Base-by-base conservation (phyloP, 2,888 invertebrate genomes). In the Andrena chrysosceles region DNA sequence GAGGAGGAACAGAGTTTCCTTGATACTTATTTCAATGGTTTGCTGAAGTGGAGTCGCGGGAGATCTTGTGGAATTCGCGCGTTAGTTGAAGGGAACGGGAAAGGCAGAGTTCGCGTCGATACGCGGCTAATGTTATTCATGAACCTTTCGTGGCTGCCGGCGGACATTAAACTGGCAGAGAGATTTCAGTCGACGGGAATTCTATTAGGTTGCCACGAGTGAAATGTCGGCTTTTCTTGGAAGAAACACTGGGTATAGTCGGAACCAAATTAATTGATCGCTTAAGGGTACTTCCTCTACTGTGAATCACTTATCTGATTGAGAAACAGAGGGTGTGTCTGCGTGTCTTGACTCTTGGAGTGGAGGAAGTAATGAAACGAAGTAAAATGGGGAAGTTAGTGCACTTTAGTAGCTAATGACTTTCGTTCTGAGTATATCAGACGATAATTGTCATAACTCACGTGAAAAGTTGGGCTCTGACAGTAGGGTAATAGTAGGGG, bases 111-210 rank as follows among this genome's bases (percentile, higher is more conserved):
- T 52, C 35, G 59, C 66, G 52, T 79, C 52, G 77, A 80, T 70
- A 49, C 31, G 49, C 54, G 20, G 29, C 23, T 83, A 81, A 83
- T 83, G 54, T 81, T 77, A 81, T 83, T 77, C 73, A 81, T 74
- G 77, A 83, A 60, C 62, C 77, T 74, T 74, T 81, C 74, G 70
- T 49, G 56, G 54, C 16, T 81, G 73, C 73, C 69, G 77, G 67
- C 33, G 63, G 63, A 66, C 77, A 74, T 74, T 77, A 70, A 81
- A 56, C 26, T 63, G 31, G 26, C 23, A 60, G 52, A 67, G 68
- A 67, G 48, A 69, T 66, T 72, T 76, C 56, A 67, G 62, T 35
- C 33, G 54, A 69, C 76, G 54, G 62, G 75, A 75, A 75, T 79
- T 82, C 75, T 82, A 80, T 82, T 80, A 80, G 59, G 82, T 16